These are phyloP conservation scores for Gasterosteus nipponicus DNA, from an alignment of 2,113 vertebrate species.

Conservation along the genomic window DNA sequence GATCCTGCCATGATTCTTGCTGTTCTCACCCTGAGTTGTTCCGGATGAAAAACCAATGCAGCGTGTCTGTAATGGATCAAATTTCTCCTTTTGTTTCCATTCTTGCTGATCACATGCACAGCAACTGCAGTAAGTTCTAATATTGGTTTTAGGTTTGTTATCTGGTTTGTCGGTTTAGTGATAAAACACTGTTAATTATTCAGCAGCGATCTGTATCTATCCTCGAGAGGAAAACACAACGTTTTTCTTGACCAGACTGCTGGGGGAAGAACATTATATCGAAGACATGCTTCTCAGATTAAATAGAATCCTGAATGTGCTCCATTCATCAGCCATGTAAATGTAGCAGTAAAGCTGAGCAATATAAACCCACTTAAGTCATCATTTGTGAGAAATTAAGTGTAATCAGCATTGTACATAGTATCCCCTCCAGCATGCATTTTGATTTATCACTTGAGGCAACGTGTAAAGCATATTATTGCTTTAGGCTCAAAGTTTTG, in stretches of 20 bases:
- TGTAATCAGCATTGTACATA: no score
- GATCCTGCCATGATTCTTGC: neutral
- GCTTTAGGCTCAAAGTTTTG: neutral
- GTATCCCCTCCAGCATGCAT: neutral
- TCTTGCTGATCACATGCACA: conserved; percentile 16
- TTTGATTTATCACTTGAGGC: conserved; percentile 15
- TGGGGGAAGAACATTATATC: neutral
- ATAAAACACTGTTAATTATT: conserved; percentile 34
- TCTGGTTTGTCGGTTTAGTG: conserved; percentile 14
- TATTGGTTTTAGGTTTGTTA: conserved; percentile 16
- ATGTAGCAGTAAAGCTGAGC: neutral
- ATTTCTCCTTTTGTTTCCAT: conserved; percentile 35
- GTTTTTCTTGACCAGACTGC: neutral
- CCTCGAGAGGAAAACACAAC: neutral
- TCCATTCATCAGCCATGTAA: neutral
- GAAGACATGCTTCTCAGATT: neutral
- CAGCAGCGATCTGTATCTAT: conserved; percentile 16
- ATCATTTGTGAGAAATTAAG: conserved; percentile 5
- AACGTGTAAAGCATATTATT: conserved; percentile 4
- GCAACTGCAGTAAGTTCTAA: neutral
- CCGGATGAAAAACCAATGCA: neutral
- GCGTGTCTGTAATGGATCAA: conserved; percentile 18
- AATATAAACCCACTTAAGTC: neutral
- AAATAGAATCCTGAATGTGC: conserved; percentile 2
- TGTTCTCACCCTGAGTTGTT: neutral